phyloP scores from a whole-genome alignment of 2,113 vertebrate species.

The Chitala chitala region DNA sequence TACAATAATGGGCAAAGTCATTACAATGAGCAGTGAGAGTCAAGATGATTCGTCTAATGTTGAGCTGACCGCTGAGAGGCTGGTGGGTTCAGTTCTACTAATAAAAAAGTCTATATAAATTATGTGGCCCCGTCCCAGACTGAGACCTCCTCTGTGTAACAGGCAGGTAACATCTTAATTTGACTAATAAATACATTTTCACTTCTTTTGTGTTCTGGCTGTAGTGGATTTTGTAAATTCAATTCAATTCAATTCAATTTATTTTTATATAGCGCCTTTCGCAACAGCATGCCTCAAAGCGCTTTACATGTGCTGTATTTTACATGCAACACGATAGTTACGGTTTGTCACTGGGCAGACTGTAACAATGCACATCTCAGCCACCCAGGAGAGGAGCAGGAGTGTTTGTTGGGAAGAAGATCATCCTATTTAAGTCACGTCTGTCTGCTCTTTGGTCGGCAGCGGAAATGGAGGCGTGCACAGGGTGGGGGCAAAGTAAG shows the following conservation, averaged over 20 bases:
- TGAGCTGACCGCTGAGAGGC: neutral
- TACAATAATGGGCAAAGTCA: neutral
- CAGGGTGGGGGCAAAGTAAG: neutral
- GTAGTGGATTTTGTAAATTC: too few relatives aligned
- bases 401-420: neutral
- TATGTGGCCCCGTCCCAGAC: neutral
- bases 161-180: neutral
- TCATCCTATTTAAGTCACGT: conserved; percentile 14
- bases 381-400: neutral
- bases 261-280: too few relatives aligned
- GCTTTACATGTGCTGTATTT: neutral
- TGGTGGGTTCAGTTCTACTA: neutral
- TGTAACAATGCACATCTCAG: neutral
- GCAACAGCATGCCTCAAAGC: too few relatives aligned
- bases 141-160: neutral
- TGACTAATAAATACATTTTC: neutral
- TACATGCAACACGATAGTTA: neutral
- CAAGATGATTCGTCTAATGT: neutral
- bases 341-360: neutral
- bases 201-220: too few relatives aligned
- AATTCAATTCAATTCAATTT: too few relatives aligned
- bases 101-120: too few relatives aligned
- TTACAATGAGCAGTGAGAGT: neutral
- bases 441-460: conserved; percentile 14
- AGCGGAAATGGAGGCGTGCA: neutral